These are phyloP conservation scores for Osmerus eperlanus DNA, from an alignment of 2,113 vertebrate genomes.

Conservation along the genomic window DNA sequence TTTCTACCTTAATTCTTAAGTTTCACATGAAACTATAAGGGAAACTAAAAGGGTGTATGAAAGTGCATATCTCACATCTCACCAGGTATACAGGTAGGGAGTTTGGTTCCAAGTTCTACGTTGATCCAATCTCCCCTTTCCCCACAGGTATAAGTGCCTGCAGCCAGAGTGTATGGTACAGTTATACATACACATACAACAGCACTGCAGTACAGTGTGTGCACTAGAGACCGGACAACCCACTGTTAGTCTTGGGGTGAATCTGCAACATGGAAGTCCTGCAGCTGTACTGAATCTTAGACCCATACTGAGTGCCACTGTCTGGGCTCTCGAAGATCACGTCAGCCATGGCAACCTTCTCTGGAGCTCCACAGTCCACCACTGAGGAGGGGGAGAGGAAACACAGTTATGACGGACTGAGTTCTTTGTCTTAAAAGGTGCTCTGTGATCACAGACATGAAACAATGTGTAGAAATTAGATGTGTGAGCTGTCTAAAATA, in stretches of 20 bases:
- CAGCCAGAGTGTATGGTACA: conserved; percentile 3
- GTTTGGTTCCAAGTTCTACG: conserved; percentile 65
- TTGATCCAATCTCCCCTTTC: conserved; percentile 76
- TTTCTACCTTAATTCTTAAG: background rate
- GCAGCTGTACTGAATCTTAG: conserved; percentile 80
- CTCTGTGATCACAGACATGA: conserved; percentile 49
- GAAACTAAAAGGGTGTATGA: too few species aligned
- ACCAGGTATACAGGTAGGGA: conserved; percentile 78
- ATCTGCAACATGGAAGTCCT: conserved; percentile 69
- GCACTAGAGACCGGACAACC: conserved; percentile 26
- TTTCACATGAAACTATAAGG: background rate
- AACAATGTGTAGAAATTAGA: background rate
- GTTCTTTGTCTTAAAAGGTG: background rate
- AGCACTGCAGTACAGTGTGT: background rate
- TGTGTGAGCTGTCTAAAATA: too few species aligned
- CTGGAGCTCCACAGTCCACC: conserved; percentile 83
- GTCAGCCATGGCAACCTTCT: conserved; percentile 69
- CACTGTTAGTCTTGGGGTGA: conserved; percentile 74
- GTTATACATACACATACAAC: background rate
- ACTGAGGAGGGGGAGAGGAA: conserved; percentile 64
- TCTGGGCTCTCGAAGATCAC: conserved; percentile 74
- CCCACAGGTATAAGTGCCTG: conserved; percentile 79
- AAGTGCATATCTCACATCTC: conserved; percentile 22
- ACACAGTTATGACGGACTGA: conserved; percentile 17
- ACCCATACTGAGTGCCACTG: conserved; percentile 83